phyloP scores from a whole-genome alignment of 2,113 vertebrate species.

The Myotis brandtii region DNA sequence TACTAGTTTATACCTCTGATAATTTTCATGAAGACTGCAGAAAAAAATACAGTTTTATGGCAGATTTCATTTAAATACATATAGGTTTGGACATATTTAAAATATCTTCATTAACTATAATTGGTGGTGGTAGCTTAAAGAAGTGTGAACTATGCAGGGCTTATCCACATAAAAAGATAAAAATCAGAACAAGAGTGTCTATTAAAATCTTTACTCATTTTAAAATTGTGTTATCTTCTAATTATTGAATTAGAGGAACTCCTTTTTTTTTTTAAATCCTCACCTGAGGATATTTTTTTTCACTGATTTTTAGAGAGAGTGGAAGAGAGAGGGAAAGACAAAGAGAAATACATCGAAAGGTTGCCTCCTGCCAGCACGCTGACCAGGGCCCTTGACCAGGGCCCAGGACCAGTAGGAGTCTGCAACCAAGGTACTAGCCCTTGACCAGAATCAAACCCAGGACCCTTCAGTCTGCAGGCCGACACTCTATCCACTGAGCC shows the following conservation, averaged over 20 bases:
- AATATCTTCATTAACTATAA: background rate
- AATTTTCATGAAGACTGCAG: background rate
- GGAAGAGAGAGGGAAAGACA: too few relatives aligned
- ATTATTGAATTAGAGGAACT: background rate
- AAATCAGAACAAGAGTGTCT: background rate
- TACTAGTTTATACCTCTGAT: background rate
- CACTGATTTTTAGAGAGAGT: too few relatives aligned
- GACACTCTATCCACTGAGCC: too few relatives aligned
- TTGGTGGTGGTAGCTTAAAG: background rate
- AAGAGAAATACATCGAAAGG: too few relatives aligned
- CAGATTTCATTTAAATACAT: constrained; percentile 5
- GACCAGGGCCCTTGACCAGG: too few relatives aligned
- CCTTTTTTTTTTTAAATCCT: too few relatives aligned
- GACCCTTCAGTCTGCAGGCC: too few relatives aligned
- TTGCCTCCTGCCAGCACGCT: too few relatives aligned
- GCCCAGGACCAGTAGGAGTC: too few relatives aligned
- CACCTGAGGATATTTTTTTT: too few relatives aligned
- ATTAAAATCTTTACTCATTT: constrained; percentile 12
- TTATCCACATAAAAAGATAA: background rate
- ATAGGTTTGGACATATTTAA: background rate
- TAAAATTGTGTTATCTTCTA: background rate
- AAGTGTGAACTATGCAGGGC: background rate
- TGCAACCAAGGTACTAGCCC: too few relatives aligned
- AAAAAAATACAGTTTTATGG: background rate
- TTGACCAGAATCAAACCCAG: too few relatives aligned